Percentiles rank a stretch among this genome's conserved stretches.
Evolutionary conservation across 2,888 invertebrate species (phyloP).

Genomic region (Pristionchus mayeri): DNA sequence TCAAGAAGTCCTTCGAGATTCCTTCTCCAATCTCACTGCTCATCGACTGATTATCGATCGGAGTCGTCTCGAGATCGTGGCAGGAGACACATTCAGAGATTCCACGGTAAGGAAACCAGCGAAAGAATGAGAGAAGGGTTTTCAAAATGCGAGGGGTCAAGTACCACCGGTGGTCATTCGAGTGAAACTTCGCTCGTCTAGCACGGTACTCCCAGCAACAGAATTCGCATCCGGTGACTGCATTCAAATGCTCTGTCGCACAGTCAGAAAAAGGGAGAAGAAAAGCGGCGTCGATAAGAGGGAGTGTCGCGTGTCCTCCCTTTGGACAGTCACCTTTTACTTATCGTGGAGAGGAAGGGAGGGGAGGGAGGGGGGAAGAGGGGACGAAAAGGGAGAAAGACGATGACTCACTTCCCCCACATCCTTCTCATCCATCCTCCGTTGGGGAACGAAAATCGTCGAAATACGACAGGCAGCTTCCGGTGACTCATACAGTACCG

Average conservation of each 20-base stretch:
- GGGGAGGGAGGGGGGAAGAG: background rate
- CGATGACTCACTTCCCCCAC: background rate
- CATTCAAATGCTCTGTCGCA: background rate
- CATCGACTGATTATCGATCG: background rate
- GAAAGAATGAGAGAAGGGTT: background rate
- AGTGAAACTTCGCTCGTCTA: too few species aligned
- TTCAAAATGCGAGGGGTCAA: background rate
- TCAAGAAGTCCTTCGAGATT: background rate
- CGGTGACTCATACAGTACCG: background rate
- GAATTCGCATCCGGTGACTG: background rate
- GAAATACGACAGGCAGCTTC: background rate
- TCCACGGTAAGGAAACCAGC: background rate
- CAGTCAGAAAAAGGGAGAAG: background rate
- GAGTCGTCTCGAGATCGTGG: background rate
- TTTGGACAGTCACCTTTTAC: constrained; percentile 21
- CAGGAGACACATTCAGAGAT: background rate
- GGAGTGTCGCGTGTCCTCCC: background rate
- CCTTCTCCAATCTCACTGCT: background rate
- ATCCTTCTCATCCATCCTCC: background rate
- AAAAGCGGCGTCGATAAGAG: constrained; percentile 1
- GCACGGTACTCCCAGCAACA: background rate
- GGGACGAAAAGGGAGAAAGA: constrained; percentile 16
- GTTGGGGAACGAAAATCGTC: background rate
- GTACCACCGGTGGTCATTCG: too few species aligned
- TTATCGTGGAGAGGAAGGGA: constrained; percentile 3